Conservation (phyloP, 2,888 invertebrate species). For the Tillus elongatus region DNA sequence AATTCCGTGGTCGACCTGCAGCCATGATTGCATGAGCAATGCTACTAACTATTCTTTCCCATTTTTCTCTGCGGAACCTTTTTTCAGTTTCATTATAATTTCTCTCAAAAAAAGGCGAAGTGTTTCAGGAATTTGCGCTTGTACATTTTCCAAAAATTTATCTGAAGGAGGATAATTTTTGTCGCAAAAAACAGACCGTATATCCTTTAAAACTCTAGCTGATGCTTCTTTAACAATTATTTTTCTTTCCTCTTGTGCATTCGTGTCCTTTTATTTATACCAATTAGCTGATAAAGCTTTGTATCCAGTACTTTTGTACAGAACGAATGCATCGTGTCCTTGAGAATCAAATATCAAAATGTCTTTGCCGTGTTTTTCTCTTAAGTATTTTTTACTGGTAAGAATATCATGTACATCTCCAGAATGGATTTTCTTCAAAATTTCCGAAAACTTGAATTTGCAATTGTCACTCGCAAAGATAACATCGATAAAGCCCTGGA, state of each 20-base stretch:
- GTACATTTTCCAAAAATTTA: conserved; percentile 1
- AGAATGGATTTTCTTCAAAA: too few species aligned
- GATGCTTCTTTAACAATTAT: conserved; percentile 1
- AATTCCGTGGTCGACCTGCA: background rate
- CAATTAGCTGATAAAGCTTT: too few species aligned
- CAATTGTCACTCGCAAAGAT: too few species aligned
- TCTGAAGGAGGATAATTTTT: background rate
- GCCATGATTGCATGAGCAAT: background rate
- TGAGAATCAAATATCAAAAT: too few species aligned
- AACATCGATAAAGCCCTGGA: too few species aligned
- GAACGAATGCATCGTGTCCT: too few species aligned
- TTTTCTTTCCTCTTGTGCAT: conserved; percentile 1
- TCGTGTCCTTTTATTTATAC: too few species aligned
- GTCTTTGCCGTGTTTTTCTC: too few species aligned
- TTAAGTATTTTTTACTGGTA: too few species aligned
- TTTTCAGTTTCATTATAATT: conserved; percentile 4
- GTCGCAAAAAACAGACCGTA: background rate
- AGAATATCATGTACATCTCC: too few species aligned
- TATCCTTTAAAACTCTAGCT: background rate
- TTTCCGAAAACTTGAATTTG: too few species aligned
- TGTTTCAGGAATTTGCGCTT: background rate
- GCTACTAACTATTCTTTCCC: background rate
- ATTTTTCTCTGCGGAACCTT: conserved; percentile 3
- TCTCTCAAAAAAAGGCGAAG: background rate
- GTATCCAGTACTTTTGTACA: too few species aligned